A percentile compares a stretch with the other conserved stretches of the same genome.
phyloP scores from a whole-genome alignment of 2,888 invertebrate species.

The Cerastis rubricosa region DNA sequence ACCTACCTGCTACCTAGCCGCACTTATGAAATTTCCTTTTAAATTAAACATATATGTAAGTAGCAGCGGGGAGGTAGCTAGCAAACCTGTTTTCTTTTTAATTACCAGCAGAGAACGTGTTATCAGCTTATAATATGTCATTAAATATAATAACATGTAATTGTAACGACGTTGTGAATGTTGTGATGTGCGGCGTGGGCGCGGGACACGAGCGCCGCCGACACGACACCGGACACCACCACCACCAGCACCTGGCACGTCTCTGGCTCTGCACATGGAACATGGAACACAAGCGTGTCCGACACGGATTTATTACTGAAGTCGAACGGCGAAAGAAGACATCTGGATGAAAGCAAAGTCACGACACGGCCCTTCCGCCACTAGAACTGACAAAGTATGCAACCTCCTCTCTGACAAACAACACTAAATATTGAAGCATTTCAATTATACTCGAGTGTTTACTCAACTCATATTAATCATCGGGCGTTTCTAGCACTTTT shows the following conservation, averaged over 20 bases:
- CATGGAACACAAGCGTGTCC: slow-evolving; percentile 2
- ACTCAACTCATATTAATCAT: slow-evolving; percentile 43
- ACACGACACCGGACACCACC: background rate
- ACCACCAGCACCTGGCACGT: background rate
- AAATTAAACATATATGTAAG: slow-evolving; percentile 5
- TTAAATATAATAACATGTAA: slow-evolving; percentile 37
- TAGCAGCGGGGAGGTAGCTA: background rate
- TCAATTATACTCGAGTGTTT: slow-evolving; percentile 18
- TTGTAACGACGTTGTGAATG: background rate
- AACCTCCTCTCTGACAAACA: background rate
- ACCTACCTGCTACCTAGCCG: background rate
- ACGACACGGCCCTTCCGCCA: slow-evolving; percentile 7
- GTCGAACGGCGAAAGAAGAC: slow-evolving; percentile 2
- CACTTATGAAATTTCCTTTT: slow-evolving; percentile 19
- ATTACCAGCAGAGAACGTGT: slow-evolving; percentile 10
- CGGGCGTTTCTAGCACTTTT: slow-evolving; percentile 38
- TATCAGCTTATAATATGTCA: slow-evolving; percentile 23
- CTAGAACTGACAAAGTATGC: background rate
- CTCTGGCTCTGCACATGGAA: background rate
- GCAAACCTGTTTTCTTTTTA: slow-evolving; percentile 32
- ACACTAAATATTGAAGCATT: slow-evolving; percentile 7
- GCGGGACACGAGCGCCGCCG: background rate
- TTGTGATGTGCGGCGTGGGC: background rate
- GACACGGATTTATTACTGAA: background rate
- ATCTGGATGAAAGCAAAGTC: slow-evolving; percentile 7